Evolutionary conservation across 2,113 vertebrate genomes (phyloP).

Genomic region (Sceloporus undulatus): DNA sequence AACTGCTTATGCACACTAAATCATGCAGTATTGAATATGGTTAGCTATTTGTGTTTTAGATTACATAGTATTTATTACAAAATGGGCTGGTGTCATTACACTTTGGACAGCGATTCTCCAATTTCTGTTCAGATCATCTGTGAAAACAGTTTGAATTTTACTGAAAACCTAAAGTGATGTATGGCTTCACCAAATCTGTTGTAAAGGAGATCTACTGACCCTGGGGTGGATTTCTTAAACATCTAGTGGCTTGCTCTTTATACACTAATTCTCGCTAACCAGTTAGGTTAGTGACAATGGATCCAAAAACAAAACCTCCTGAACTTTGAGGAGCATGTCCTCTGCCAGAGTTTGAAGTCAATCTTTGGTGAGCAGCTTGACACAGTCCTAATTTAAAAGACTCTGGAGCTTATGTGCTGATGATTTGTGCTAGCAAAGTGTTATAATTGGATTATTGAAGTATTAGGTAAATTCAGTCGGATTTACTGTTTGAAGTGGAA

Average conservation of each 20-base stretch:
- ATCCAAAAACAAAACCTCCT: not conserved
- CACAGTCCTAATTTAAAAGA: slow-evolving; percentile 61
- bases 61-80: slow-evolving; percentile 37
- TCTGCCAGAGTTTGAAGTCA: slow-evolving; percentile 12
- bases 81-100: slow-evolving; percentile 33
- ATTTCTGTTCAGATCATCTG: not conserved
- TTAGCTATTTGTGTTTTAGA: slow-evolving; percentile 69
- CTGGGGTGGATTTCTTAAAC: rapidly evolving
- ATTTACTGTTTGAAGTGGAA: slow-evolving; percentile 78
- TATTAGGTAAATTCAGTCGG: slow-evolving; percentile 78
- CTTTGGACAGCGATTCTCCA: not conserved
- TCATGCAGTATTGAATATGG: slow-evolving; percentile 65
- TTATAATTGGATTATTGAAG: slow-evolving; percentile 79
- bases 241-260: not conserved
- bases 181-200: rapidly evolving
- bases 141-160: not conserved
- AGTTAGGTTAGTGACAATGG: not conserved
- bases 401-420: slow-evolving; percentile 62
- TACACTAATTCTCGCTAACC: rapidly evolving
- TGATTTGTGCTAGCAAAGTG: slow-evolving; percentile 74
- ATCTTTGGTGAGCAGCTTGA: slow-evolving; percentile 46
- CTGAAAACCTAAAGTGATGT: not conserved
- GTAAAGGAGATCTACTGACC: not conserved
- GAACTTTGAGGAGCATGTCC: not conserved
- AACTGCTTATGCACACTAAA: slow-evolving; percentile 70